Evolutionary conservation across 2,888 invertebrate species (phyloP).

Genomic region (Polydrusus pterygomalis): DNA sequence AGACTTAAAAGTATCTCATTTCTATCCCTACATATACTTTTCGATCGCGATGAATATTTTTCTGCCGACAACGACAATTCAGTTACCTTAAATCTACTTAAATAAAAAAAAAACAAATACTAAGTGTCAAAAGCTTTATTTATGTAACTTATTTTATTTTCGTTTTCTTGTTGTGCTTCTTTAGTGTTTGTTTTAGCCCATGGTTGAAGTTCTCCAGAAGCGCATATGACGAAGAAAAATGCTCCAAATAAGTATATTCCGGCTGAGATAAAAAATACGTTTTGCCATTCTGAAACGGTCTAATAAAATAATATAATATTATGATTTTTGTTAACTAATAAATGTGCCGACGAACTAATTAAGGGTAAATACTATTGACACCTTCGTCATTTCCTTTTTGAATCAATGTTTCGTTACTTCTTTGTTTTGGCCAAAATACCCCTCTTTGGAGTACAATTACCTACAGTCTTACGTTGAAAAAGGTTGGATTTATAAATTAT

Average conservation of each 20-base stretch:
- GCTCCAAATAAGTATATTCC: slow-evolving; percentile 86
- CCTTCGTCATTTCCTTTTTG: too few species aligned
- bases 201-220: slow-evolving; percentile 86
- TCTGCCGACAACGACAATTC: too few species aligned
- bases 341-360: not conserved
- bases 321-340: not conserved
- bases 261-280: slow-evolving; percentile 46
- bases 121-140: slow-evolving; percentile 10
- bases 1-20: too few species aligned
- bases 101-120: not conserved
- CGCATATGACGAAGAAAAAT: slow-evolving; percentile 85
- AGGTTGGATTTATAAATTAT: too few species aligned
- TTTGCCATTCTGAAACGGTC: slow-evolving; percentile 41
- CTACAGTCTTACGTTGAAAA: too few species aligned
- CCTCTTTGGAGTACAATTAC: too few species aligned
- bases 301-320: not conserved
- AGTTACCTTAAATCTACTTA: too few species aligned
- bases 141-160: not conserved
- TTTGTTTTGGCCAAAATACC: too few species aligned
- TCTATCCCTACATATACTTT: too few species aligned
- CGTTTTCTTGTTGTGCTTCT: not conserved
- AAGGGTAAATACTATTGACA: not conserved
- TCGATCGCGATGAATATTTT: too few species aligned
- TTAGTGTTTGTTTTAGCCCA: slow-evolving; percentile 66
- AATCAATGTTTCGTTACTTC: too few species aligned